Percentiles rank a stretch among this genome's conserved stretches.
Conservation (phyloP, 2,888 invertebrate genomes). For the Xylocampa areola region DNA sequence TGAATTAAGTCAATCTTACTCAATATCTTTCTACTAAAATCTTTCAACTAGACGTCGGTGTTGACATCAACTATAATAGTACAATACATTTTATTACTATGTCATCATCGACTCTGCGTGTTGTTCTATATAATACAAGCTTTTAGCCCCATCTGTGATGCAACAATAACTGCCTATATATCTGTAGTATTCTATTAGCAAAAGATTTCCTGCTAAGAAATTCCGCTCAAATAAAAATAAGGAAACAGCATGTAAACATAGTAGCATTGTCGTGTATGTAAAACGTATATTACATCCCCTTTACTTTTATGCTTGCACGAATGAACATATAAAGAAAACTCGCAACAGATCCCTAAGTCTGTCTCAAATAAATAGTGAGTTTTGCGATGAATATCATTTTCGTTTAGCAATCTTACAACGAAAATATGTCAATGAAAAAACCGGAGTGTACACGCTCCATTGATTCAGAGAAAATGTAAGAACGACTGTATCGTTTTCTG, state of each 20-base stretch:
- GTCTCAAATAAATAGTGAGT: slow-evolving; percentile 51
- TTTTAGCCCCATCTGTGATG: not conserved
- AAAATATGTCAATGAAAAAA: slow-evolving; percentile 54
- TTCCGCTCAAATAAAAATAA: slow-evolving; percentile 46
- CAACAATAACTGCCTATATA: slow-evolving; percentile 4
- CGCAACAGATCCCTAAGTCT: slow-evolving; percentile 32
- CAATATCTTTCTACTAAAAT: no score
- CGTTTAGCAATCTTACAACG: slow-evolving; percentile 41
- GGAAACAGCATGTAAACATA: slow-evolving; percentile 56
- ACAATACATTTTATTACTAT: no score
- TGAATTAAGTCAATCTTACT: no score
- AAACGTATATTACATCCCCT: slow-evolving; percentile 51
- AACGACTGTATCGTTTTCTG: slow-evolving; percentile 29
- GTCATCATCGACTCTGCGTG: no score
- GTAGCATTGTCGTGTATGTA: slow-evolving; percentile 43
- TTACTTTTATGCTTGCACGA: slow-evolving; percentile 63
- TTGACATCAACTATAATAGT: no score
- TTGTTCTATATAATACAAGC: not conserved
- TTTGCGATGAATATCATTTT: slow-evolving; percentile 56
- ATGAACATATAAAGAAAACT: slow-evolving; percentile 59
- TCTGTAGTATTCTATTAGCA: slow-evolving; percentile 5
- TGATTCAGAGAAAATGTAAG: slow-evolving; percentile 41
- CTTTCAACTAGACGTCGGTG: no score
- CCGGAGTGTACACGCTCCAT: slow-evolving; percentile 41
- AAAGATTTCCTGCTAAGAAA: slow-evolving; percentile 32